Conservation (phyloP, 2,888 invertebrate species). For the Osmoderma eremita region DNA sequence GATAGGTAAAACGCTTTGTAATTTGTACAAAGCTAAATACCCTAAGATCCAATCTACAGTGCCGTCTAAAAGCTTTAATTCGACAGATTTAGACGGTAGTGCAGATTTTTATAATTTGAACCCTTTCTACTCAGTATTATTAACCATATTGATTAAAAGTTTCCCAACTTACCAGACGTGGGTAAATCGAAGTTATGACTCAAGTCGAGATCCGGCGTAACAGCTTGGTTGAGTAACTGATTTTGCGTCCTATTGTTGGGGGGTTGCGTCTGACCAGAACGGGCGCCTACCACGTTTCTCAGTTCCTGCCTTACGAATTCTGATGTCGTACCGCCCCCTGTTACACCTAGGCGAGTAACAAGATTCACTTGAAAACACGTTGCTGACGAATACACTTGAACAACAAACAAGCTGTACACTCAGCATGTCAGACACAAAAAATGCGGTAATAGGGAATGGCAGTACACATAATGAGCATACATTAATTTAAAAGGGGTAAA, state of each 20-base stretch:
- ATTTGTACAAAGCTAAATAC: conserved; percentile 23
- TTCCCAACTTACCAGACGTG: conserved; percentile 67
- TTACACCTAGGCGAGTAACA: conserved; percentile 62
- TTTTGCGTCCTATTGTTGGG: conserved; percentile 53
- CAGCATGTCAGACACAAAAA: conserved; percentile 32
- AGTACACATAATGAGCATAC: conserved; percentile 7
- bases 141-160: background rate
- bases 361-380: background rate
- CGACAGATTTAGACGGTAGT: background rate
- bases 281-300: conserved; percentile 86
- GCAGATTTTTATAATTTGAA: background rate
- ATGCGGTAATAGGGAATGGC: background rate
- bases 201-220: conserved; percentile 74
- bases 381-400: background rate
- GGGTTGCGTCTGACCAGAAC: conserved; percentile 68
- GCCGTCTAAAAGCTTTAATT: background rate
- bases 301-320: conserved; percentile 93
- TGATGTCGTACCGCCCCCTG: conserved; percentile 69
- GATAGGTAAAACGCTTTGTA: conserved; percentile 6
- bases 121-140: background rate
- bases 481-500: conserved; percentile 1
- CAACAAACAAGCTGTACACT: conserved; percentile 22
- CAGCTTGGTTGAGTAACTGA: conserved; percentile 47
- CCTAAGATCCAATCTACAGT: conserved; percentile 4
- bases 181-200: conserved; percentile 77